Percentiles rank a stretch among this genome's conserved stretches.
Conservation (phyloP, 2,888 invertebrate genomes). For the Cataglyphis cursor region DNA sequence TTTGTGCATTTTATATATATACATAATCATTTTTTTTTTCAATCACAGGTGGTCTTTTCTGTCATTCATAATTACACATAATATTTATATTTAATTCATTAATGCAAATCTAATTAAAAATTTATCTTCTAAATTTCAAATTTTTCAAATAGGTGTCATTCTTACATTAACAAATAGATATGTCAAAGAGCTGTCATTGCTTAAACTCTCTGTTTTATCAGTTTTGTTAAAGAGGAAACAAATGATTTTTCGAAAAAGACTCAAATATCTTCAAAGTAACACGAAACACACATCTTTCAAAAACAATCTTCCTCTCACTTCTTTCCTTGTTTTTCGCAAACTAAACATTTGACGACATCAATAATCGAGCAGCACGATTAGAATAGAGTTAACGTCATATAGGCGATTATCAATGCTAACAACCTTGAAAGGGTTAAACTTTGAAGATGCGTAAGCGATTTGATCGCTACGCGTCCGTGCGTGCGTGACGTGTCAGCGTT, state of each 20-base stretch:
- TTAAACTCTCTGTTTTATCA: not conserved
- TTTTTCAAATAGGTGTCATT: not conserved
- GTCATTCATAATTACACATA: not conserved
- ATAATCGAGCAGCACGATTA: slow-evolving; percentile 16
- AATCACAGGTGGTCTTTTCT: not conserved
- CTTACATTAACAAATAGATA: not conserved
- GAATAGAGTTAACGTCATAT: slow-evolving; percentile 24
- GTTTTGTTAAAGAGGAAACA: not conserved
- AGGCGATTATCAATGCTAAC: slow-evolving; percentile 48
- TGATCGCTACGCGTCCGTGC: slow-evolving; percentile 48
- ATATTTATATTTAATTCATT: not conserved
- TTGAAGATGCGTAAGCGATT: slow-evolving; percentile 53
- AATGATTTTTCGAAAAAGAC: not conserved
- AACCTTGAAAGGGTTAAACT: slow-evolving; percentile 48
- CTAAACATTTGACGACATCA: not conserved
- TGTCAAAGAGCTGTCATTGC: not conserved
- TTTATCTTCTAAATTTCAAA: not conserved
- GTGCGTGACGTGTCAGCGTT: slow-evolving; percentile 56
- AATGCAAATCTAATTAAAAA: not conserved
- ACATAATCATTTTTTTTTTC: not conserved
- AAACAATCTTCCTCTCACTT: not conserved
- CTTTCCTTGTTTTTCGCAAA: slow-evolving; percentile 5
- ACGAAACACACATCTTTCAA: not conserved
- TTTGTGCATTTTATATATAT: not conserved
- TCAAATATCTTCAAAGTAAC: not conserved